Percentiles rank a stretch among this genome's conserved stretches.
Evolutionary conservation across 2,113 vertebrate species (phyloP).

Genomic region (Odontesthes bonariensis): DNA sequence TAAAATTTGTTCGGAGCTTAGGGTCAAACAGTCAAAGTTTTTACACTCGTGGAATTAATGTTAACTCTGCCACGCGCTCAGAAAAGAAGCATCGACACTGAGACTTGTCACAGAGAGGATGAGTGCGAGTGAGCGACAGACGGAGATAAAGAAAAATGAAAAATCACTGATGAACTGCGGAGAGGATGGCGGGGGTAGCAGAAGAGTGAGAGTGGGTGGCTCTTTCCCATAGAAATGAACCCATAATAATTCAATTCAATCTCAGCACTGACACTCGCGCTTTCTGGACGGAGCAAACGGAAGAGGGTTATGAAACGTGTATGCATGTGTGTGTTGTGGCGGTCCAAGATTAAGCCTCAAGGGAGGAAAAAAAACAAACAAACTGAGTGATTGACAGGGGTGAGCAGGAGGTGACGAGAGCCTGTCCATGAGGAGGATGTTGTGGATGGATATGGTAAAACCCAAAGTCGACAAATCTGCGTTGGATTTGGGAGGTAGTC

Average conservation of each 20-base stretch:
- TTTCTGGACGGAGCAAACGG: constrained; percentile 42
- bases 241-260: constrained; percentile 33
- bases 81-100: constrained; percentile 36
- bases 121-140: constrained; percentile 36
- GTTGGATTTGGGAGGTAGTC: constrained; percentile 63
- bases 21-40: constrained; percentile 66
- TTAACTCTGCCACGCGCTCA: constrained; percentile 30
- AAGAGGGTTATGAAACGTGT: constrained; percentile 15
- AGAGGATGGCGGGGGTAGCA: constrained; percentile 31
- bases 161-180: constrained; percentile 38
- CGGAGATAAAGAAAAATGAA: constrained; percentile 11
- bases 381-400: constrained; percentile 22
- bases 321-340: constrained; percentile 14
- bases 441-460: constrained; percentile 26
- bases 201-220: neutral
- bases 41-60: constrained; percentile 37
- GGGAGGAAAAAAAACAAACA: neutral
- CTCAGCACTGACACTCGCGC: constrained; percentile 6
- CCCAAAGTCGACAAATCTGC: constrained; percentile 47
- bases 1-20: constrained; percentile 73
- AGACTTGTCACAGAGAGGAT: constrained; percentile 36
- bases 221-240: constrained; percentile 26
- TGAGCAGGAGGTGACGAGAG: constrained; percentile 23
- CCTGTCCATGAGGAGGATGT: constrained; percentile 22
- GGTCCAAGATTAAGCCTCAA: constrained; percentile 25